phyloP scores from a whole-genome alignment of 2,113 vertebrate species.

The Ursus arctos region DNA sequence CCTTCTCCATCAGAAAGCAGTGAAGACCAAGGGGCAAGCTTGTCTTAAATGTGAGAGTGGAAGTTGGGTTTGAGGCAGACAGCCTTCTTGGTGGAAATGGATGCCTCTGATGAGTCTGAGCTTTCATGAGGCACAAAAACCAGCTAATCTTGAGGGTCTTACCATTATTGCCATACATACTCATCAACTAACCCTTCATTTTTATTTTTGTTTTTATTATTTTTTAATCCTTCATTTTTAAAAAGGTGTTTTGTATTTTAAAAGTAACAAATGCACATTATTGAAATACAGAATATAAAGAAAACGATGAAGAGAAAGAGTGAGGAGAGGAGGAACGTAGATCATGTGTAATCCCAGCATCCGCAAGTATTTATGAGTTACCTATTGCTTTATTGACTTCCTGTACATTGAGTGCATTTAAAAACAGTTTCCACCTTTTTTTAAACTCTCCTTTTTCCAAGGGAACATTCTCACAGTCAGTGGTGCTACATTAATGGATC shows the following conservation, averaged over 20 bases:
- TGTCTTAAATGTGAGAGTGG: background rate
- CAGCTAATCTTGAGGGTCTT: background rate
- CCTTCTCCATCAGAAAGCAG: background rate
- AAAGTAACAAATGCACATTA: background rate
- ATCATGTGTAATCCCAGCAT: background rate
- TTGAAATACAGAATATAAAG: background rate
- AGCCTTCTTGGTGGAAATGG: background rate
- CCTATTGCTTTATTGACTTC: background rate
- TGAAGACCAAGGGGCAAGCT: background rate
- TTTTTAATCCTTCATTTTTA: background rate
- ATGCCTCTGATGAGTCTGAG: background rate
- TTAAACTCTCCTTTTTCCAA: background rate
- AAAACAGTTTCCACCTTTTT: background rate
- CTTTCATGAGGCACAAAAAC: background rate
- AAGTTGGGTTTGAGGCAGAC: background rate
- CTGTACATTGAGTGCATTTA: background rate
- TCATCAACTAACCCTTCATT: background rate
- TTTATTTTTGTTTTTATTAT: background rate
- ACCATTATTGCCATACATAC: background rate
- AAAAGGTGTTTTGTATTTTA: background rate
- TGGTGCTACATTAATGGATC: background rate
- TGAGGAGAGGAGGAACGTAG: slow-evolving; percentile 5
- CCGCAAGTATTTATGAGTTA: background rate
- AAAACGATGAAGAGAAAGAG: background rate
- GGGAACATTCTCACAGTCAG: background rate